A percentile compares a stretch with the other conserved stretches of the same genome.
Evolutionary conservation across 2,888 invertebrate genomes (phyloP).

Genomic region (Drepana falcataria): DNA sequence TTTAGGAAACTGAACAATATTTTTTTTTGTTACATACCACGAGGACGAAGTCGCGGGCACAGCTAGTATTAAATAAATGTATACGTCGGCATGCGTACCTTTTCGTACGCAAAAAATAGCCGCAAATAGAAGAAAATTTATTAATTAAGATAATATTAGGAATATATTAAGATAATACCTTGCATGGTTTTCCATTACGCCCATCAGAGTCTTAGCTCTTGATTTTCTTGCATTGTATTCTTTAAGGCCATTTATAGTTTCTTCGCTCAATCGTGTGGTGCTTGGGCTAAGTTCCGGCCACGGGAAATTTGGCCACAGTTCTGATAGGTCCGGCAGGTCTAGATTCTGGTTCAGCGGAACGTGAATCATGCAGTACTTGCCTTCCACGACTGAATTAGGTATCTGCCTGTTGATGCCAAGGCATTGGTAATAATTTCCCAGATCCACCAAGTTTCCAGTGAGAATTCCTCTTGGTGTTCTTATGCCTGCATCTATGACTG

Average conservation of each 20-base stretch:
- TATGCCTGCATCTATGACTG: slow-evolving; percentile 50
- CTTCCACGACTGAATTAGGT: slow-evolving; percentile 43
- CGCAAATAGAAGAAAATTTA: too few species aligned
- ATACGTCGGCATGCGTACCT: too few species aligned
- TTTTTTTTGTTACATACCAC: too few species aligned
- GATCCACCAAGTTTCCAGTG: slow-evolving; percentile 37
- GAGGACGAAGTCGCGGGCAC: too few species aligned
- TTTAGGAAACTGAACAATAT: too few species aligned
- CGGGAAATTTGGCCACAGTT: slow-evolving; percentile 15
- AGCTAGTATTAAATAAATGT: too few species aligned
- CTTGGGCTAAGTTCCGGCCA: slow-evolving; percentile 2
- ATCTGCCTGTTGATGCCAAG: too few species aligned
- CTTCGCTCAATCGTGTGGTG: not conserved
- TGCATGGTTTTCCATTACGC: too few species aligned
- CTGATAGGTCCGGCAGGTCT: slow-evolving; percentile 20
- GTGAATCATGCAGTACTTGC: slow-evolving; percentile 51
- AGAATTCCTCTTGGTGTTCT: slow-evolving; percentile 47
- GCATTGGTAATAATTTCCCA: slow-evolving; percentile 32
- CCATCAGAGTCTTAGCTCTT: not conserved
- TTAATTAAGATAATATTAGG: slow-evolving; percentile 1
- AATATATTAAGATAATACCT: slow-evolving; percentile 1
- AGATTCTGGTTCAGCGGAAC: slow-evolving; percentile 35
- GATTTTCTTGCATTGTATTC: not conserved
- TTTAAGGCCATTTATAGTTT: slow-evolving; percentile 8
- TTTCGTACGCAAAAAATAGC: too few species aligned